Evolutionary conservation across 2,113 vertebrate genomes (phyloP), one percentile per base, ranked within the genome.

Genomic region (Vidua macroura): DNA sequence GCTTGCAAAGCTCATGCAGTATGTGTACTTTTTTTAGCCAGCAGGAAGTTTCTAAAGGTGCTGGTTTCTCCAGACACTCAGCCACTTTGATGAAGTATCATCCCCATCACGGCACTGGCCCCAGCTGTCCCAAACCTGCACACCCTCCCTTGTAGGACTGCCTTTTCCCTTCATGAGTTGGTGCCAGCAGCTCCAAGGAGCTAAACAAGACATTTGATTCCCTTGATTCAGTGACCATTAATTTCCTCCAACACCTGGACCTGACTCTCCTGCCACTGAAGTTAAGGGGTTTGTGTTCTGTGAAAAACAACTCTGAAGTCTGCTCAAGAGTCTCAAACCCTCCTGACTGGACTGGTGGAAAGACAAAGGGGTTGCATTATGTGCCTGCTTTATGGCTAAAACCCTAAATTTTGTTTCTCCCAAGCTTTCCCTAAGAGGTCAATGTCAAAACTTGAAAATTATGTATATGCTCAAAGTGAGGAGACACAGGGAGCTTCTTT

Each of bases 141-240:
- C 6, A 1, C 5, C 44, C 15, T 74, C 10, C 16, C 17, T 37
- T 56, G 16, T 9, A 79, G 22, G 41, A 13, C 19, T 64, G 28
- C 7, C 51, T 10, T 58, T 83, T 67, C 8, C 20, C 13, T 2
- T 1, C 14, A 21, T 2, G 0, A 1, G 1, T 9, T 1, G 0
- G 23, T 15, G 49, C 17, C 58, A 91, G 20, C 41, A 85, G 9
- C 51, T 76, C 46, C 39, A 58, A 53, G 44, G 5, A 74, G 9
- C 7, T 77, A 18, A 56, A 35, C 1, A 11, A 87, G 27, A 35
- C 3, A 14, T 37, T 43, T 60, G 14, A 76, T 60, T 84, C 33
- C 68, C 31, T 82, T 60, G 12, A 64, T 66, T 66, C 24, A 23
- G 31, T 43, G 63, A 52, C 15, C 1, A 0, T 37, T 20, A 69